Evolutionary conservation across 2,797 vertebrate genomes (phyloP).

Genomic region (Chelidonichthys spinosus): DNA sequence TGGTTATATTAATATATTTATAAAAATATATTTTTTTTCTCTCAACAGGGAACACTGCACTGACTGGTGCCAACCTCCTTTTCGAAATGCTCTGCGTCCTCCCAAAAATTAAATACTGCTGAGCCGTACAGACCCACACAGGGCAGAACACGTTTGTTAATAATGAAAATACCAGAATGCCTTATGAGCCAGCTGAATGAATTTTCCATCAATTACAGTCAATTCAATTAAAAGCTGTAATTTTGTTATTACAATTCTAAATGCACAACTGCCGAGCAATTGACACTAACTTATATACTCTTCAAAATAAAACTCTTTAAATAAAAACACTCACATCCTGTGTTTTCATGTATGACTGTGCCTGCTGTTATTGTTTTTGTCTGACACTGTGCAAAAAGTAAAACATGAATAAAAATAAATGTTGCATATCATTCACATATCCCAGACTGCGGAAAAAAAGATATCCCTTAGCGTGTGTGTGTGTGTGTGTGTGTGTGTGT

Average conservation of each 20-base stretch:
- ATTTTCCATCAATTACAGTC: neutral
- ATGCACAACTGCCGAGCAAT: neutral
- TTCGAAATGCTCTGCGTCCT: slow-evolving; percentile 96
- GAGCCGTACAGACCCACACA: slow-evolving; percentile 39
- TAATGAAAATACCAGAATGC: neutral
- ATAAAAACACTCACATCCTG: too few species aligned
- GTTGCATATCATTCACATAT: too few species aligned
- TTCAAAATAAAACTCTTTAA: neutral
- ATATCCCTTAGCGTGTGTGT: neutral
- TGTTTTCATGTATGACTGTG: neutral
- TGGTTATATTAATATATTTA: neutral
- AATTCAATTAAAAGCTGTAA: neutral
- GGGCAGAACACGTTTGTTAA: neutral
- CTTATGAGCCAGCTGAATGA: neutral
- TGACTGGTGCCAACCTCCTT: slow-evolving; percentile 92
- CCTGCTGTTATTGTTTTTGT: neutral
- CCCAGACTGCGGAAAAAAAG: too few species aligned
- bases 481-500: neutral
- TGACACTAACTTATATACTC: neutral
- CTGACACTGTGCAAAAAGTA: too few species aligned
- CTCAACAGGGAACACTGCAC: slow-evolving; percentile 91
- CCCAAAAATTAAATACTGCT: slow-evolving; percentile 85
- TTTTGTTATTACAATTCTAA: slow-evolving; percentile 14
- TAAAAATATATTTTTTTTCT: neutral
- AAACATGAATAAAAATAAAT: too few species aligned